These are phyloP conservation scores for Physocephala rufipes DNA, from an alignment of 2,888 invertebrate genomes.

Conservation along the genomic window DNA sequence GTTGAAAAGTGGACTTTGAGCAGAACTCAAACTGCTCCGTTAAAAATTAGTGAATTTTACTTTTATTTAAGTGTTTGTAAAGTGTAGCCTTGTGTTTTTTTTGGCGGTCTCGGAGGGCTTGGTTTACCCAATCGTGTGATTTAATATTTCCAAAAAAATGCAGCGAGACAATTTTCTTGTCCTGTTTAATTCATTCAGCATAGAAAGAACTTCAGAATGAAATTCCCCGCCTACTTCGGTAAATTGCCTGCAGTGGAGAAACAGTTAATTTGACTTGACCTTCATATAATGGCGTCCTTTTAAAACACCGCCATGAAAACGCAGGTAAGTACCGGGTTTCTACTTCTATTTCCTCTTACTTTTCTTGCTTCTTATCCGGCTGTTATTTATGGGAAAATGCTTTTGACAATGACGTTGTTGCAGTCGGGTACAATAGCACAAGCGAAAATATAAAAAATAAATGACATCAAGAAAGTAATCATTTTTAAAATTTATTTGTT, in stretches of 20 bases:
- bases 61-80: too few relatives aligned
- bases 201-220: constrained; percentile 10
- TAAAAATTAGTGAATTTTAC: too few relatives aligned
- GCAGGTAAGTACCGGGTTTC: neutral
- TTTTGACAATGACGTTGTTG: neutral
- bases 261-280: constrained; percentile 6
- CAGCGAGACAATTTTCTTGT: constrained; percentile 21
- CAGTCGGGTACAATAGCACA: neutral
- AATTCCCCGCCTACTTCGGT: neutral
- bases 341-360: neutral
- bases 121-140: neutral
- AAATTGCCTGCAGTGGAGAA: constrained; percentile 4
- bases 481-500: constrained; percentile 20
- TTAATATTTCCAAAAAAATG: constrained; percentile 25
- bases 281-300: constrained; percentile 12
- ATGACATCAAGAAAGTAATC: neutral
- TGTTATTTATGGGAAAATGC: neutral
- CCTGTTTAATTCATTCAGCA: constrained; percentile 10
- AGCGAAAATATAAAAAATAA: neutral
- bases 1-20: neutral
- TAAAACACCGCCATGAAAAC: neutral
- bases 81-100: too few relatives aligned
- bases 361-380: neutral
- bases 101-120: neutral
- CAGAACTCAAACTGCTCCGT: neutral